A percentile compares a stretch with the other conserved stretches of the same genome.
phyloP scores from a whole-genome alignment of 2,113 vertebrate genomes.

The Triplophysa dalaica region DNA sequence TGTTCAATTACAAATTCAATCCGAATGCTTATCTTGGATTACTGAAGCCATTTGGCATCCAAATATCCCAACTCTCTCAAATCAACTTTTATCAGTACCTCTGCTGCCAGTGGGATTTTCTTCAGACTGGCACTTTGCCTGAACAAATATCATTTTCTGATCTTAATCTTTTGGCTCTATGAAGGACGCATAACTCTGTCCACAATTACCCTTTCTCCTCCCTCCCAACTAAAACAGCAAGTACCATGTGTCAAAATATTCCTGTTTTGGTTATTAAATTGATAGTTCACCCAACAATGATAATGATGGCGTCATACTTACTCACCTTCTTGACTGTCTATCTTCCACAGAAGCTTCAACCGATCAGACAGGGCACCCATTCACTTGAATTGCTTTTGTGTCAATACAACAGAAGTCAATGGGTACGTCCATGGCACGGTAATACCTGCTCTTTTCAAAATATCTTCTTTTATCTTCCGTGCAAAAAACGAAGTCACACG shows the following conservation, averaged over 20 bases:
- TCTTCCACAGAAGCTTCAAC: no score
- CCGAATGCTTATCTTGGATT: not conserved
- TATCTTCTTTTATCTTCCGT: no score
- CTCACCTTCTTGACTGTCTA: no score
- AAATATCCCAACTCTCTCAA: not conserved
- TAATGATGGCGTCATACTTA: not conserved
- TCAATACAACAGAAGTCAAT: no score
- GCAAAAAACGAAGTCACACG: no score
- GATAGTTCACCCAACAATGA: no score
- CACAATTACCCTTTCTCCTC: not conserved
- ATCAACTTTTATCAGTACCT: not conserved
- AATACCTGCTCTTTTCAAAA: no score
- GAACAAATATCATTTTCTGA: not conserved
- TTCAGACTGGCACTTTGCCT: not conserved
- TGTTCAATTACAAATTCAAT: not conserved
- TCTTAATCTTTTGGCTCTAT: not conserved
- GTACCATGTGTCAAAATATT: not conserved
- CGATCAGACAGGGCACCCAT: no score
- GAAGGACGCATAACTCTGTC: not conserved
- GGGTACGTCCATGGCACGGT: no score
- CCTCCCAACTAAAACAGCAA: not conserved
- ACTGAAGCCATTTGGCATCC: not conserved
- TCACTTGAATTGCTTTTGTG: no score
- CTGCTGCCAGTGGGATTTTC: not conserved
- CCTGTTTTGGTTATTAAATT: not conserved